These are phyloP conservation scores for Vulpes ferrilata DNA, from an alignment of 2,113 vertebrate species.

Conservation along the genomic window DNA sequence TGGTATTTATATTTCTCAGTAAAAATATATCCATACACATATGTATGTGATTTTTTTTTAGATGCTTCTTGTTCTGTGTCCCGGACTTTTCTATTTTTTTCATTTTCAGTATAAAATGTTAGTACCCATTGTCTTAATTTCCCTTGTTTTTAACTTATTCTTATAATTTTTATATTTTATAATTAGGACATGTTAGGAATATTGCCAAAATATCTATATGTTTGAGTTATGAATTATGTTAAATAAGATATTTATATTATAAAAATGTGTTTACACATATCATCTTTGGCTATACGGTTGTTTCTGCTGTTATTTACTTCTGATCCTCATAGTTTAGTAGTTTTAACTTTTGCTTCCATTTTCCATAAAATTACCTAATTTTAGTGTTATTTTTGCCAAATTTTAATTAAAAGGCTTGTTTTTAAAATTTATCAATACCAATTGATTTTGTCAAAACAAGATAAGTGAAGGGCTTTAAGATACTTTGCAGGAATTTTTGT, in stretches of 20 bases:
- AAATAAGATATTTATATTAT: neutral
- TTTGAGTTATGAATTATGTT: neutral
- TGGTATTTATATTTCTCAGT: neutral
- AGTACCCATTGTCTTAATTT: neutral
- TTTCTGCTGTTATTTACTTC: neutral
- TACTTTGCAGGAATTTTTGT: too few relatives aligned
- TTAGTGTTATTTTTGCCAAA: too few relatives aligned
- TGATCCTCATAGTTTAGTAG: too few relatives aligned
- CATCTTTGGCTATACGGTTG: neutral
- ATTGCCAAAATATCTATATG: neutral
- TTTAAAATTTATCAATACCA: too few relatives aligned
- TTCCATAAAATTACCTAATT: too few relatives aligned
- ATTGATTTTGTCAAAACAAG: too few relatives aligned
- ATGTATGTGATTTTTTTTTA: neutral
- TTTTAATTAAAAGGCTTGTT: too few relatives aligned
- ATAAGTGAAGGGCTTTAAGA: too few relatives aligned
- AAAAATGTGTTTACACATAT: neutral
- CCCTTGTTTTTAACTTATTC: neutral
- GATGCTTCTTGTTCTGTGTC: neutral
- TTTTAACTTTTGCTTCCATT: too few relatives aligned
- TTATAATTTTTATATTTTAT: neutral
- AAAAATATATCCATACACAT: neutral
- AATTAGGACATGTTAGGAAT: neutral
- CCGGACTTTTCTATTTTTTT: neutral
- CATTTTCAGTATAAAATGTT: neutral